Base-by-base conservation (phyloP, 1,140 invertebrate species). In the Drosophila malerkotliana region DNA sequence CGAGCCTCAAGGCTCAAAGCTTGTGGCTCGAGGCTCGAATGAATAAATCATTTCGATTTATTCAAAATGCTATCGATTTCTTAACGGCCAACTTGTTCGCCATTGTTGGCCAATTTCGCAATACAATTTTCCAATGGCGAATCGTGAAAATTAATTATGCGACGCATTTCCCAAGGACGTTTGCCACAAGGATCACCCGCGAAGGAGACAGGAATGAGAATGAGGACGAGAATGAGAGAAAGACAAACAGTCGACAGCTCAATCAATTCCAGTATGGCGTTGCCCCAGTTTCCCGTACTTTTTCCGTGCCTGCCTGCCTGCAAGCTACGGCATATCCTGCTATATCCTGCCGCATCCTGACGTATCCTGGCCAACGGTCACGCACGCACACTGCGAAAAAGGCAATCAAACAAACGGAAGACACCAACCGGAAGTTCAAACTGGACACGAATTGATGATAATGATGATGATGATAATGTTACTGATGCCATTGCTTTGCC, bases 201-300 rank as follows among this genome's bases (percentile, higher is more conserved):
- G 24, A 14, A 5, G 28, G 8, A 3, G 28, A 9, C 37, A 26
- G 28, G 9, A 15, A 34, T 10, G n/a, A 41, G 37, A 14, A 14
- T 41, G 37, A 15, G 12, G 12, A 3, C 39, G 7, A 44, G 6
- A 37, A 28, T 30, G 56, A 56, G 56, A 64, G 72, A 34, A 37
- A 47, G 57, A 44, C 54, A 45, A 59, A 58, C 14, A 28, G 59
- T 30, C 47, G 69, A 77, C 68, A 78, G 55, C 82, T 85, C 72
- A 87, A 85, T 85, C 82, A 84, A 83, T 84, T 84, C 59, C 49
- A 15, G 37, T 9, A 37, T 41, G n/a, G 14, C 37, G 45, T 26
- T 24, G 45, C 30, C 62, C 24, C 56, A 64, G 54, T 49, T n/a
- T 4, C 28, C 1, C 30, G 26, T 21, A 12, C 15, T 51, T 21